Conservation (phyloP, 2,797 vertebrate species). For the Distichodus sexfasciatus region DNA sequence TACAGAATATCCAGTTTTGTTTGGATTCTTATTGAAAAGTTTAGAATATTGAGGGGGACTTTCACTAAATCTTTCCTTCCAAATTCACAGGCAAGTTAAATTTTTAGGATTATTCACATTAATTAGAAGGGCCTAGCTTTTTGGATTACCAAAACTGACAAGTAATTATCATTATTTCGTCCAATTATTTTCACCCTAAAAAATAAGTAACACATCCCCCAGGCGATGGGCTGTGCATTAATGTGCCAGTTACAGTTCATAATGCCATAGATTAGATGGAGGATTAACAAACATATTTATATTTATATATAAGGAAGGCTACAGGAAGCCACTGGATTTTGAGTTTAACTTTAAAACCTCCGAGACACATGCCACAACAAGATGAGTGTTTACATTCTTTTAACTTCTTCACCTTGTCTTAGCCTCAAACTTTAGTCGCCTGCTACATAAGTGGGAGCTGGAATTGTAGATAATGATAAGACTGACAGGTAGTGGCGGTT, state of each 20-base stretch:
- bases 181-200: not conserved
- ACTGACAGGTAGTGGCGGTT: not conserved
- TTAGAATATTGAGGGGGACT: not conserved
- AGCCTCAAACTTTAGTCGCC: slow-evolving; percentile 19
- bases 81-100: not conserved
- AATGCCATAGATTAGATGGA: not conserved
- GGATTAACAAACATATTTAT: not conserved
- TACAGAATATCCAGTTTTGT: not conserved
- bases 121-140: not conserved
- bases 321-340: not conserved
- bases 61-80: not conserved
- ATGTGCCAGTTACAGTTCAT: slow-evolving; percentile 1
- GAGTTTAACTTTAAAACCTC: slow-evolving; percentile 27
- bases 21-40: not conserved
- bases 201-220: not conserved
- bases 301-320: too few species aligned
- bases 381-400: slow-evolving; percentile 22
- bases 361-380: not conserved
- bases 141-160: not conserved
- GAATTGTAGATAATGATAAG: slow-evolving; percentile 1
- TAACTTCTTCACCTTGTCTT: slow-evolving; percentile 22
- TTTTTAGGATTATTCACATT: not conserved
- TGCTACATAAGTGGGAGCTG: slow-evolving; percentile 21
- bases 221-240: not conserved
- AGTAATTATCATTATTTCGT: not conserved